Conservation (phyloP, 2,113 vertebrate genomes). For the Gracilinanus agilis region DNA sequence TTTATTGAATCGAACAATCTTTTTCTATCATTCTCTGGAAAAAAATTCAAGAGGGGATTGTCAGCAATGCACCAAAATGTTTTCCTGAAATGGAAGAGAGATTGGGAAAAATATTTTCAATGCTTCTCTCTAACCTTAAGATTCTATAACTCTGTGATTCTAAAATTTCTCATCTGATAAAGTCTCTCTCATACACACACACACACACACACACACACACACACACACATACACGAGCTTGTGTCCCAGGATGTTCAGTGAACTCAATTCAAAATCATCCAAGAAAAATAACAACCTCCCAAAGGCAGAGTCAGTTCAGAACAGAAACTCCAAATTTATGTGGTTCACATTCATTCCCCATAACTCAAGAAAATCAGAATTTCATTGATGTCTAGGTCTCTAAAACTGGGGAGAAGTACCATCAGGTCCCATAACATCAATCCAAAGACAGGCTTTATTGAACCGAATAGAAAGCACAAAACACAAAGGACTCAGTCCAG, state of each 20-base stretch:
- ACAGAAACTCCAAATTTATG: background rate
- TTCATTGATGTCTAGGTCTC: background rate
- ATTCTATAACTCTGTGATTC: background rate
- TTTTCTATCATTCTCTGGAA: background rate
- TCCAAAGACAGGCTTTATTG: background rate
- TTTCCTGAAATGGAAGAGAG: background rate
- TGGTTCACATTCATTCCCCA: background rate
- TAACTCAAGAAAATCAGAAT: background rate
- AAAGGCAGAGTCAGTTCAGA: background rate
- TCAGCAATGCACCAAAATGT: background rate
- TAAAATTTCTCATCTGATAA: background rate
- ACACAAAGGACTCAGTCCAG: background rate
- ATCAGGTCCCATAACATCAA: background rate
- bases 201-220: too few species aligned
- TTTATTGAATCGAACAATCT: background rate
- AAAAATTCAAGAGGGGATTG: too few species aligned
- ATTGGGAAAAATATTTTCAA: background rate
- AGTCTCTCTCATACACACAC: too few species aligned
- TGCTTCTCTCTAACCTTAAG: background rate
- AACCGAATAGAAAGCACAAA: background rate
- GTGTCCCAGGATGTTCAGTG: background rate
- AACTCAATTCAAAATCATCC: background rate
- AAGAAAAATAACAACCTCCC: background rate
- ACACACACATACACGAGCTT: background rate
- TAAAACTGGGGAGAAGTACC: background rate